These are phyloP conservation scores for Meloidogyne floridensis DNA, from an alignment of 1,140 invertebrate species.

Conservation along the genomic window DNA sequence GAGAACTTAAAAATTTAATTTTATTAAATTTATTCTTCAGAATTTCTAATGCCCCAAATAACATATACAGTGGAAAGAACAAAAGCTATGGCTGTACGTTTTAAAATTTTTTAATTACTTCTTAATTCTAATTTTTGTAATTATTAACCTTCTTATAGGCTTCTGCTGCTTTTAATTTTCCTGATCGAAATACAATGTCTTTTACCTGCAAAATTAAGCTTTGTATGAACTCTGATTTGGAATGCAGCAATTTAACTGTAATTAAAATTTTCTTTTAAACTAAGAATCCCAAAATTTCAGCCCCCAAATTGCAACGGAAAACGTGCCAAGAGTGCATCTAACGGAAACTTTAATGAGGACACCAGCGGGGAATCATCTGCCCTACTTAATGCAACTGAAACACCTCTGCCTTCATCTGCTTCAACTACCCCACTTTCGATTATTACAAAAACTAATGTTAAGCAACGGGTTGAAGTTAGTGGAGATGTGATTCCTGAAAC, in stretches of 20 bases:
- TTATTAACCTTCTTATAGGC: conserved; percentile 29
- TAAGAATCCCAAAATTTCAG: conserved; percentile 41
- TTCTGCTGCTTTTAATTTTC: conserved; percentile 64
- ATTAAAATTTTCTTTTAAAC: background rate
- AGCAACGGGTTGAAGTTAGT: background rate
- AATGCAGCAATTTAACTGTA: conserved; percentile 47
- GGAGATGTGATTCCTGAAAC: background rate
- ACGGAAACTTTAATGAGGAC: conserved; percentile 35
- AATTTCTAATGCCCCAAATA: conserved; percentile 56
- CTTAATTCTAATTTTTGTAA: conserved; percentile 6
- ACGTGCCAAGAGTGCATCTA: conserved; percentile 20
- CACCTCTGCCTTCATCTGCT: background rate
- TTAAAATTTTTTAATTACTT: background rate
- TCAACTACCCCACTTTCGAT: background rate
- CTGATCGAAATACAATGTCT: conserved; percentile 52
- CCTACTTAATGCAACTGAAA: background rate
- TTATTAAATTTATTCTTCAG: background rate
- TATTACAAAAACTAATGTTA: background rate
- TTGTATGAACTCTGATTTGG: conserved; percentile 47
- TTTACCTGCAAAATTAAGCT: conserved; percentile 62
- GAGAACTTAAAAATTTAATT: no score
- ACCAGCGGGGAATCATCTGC: conserved; percentile 11
- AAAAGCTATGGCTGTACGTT: conserved; percentile 52
- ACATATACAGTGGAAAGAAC: conserved; percentile 53
- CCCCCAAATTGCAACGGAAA: conserved; percentile 55